Percentiles rank a stretch among this genome's conserved stretches.
Evolutionary conservation across 2,797 vertebrate genomes (phyloP).

Genomic region (Acrossocheilus wenchowensis): DNA sequence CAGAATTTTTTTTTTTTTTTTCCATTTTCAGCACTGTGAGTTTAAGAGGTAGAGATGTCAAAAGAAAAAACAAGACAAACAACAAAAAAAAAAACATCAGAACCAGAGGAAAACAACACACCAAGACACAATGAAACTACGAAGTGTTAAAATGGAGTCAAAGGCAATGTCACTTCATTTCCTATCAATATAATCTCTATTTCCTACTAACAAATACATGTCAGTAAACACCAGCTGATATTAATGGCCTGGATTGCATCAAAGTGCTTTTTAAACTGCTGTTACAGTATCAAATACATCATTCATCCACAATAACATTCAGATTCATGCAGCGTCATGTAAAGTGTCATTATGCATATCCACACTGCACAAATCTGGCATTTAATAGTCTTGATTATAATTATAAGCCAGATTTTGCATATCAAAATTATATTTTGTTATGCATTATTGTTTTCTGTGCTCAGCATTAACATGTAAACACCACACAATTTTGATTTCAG

Average conservation of each 20-base stretch:
- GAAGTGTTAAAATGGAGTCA: background rate
- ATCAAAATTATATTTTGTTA: background rate
- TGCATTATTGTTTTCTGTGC: background rate
- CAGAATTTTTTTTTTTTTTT: background rate
- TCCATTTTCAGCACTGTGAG: background rate
- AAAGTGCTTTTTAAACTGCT: conserved; percentile 3
- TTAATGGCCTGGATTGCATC: background rate
- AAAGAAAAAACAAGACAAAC: background rate
- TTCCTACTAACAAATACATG: background rate
- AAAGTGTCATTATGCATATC: background rate
- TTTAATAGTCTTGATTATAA: background rate
- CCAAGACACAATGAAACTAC: background rate
- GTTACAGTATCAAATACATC: background rate
- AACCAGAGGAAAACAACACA: background rate
- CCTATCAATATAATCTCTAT: background rate
- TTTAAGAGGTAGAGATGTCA: conserved; percentile 8
- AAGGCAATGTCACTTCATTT: background rate
- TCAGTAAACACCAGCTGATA: background rate
- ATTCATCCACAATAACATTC: background rate
- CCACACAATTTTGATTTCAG: background rate
- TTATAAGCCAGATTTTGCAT: background rate
- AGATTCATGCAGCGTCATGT: background rate
- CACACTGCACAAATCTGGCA: background rate
- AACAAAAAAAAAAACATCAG: background rate
- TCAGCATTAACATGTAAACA: conserved; percentile 7